A percentile compares a stretch with the other conserved stretches of the same genome.
Conservation (phyloP, 2,797 vertebrate genomes). For the Eulemur mongoz region DNA sequence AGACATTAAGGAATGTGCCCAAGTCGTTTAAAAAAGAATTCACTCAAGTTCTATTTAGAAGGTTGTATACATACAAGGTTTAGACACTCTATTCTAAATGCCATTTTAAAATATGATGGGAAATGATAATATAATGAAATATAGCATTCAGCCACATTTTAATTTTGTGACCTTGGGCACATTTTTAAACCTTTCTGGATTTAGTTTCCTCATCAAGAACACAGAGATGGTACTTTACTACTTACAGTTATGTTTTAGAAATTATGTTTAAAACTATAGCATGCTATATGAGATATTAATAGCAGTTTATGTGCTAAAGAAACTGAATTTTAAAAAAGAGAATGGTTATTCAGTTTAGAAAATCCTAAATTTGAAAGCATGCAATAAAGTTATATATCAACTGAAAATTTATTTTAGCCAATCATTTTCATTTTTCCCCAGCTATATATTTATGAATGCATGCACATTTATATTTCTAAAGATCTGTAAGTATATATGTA, state of each 20-base stretch:
- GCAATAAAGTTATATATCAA: not conserved
- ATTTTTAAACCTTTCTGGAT: slow-evolving; percentile 11
- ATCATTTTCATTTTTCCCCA: slow-evolving; percentile 48
- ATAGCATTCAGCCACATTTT: not conserved
- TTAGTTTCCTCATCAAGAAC: slow-evolving; percentile 9
- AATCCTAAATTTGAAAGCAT: slow-evolving; percentile 13
- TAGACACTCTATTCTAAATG: not conserved
- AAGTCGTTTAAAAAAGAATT: not conserved
- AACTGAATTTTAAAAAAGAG: not conserved
- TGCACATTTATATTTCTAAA: not conserved
- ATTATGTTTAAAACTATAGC: not conserved
- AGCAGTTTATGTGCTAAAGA: not conserved
- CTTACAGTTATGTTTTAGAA: slow-evolving; percentile 2
- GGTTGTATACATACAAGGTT: not conserved
- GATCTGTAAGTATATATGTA: not conserved
- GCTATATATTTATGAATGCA: not conserved
- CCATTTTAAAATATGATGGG: not conserved
- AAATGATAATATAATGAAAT: not conserved
- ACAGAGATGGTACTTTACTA: not conserved
- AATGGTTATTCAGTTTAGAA: not conserved
- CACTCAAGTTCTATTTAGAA: not conserved
- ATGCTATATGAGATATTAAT: not conserved
- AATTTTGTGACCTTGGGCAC: not conserved
- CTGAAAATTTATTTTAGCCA: not conserved
- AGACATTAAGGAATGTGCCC: not conserved